phyloP scores from a whole-genome alignment of 2,888 invertebrate genomes.

The Oligia strigilis region DNA sequence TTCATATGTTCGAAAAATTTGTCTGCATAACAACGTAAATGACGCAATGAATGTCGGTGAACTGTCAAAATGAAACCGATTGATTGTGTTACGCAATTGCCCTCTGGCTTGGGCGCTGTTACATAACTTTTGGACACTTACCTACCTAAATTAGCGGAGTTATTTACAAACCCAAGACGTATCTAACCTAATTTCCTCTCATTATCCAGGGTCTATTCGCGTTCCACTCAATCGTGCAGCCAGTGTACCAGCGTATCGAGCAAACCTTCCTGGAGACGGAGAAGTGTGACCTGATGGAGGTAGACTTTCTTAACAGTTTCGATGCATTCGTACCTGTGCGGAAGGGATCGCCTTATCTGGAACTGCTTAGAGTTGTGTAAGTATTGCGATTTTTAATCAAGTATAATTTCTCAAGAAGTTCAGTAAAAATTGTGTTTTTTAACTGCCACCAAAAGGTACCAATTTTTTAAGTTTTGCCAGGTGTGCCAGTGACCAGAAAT shows the following conservation, averaged over 20 bases:
- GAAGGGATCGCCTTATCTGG: constrained; percentile 82
- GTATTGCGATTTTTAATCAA: not conserved
- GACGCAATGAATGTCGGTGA: no score
- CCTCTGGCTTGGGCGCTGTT: no score
- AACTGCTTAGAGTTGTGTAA: constrained; percentile 81
- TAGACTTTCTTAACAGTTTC: constrained; percentile 80
- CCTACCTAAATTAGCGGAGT: not conserved
- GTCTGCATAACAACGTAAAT: no score
- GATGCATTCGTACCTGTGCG: constrained; percentile 78
- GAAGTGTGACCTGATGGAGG: constrained; percentile 90
- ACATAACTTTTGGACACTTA: no score
- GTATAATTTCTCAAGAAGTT: not conserved
- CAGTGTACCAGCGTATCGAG: constrained; percentile 88
- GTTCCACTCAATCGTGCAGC: constrained; percentile 86
- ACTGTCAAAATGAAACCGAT: no score
- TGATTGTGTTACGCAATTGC: no score
- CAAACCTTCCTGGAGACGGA: constrained; percentile 90
- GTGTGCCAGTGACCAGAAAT: not conserved
- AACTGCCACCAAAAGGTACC: not conserved
- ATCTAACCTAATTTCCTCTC: not conserved
- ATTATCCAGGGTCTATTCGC: constrained; percentile 85
- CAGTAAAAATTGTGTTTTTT: not conserved
- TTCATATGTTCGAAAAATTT: no score
- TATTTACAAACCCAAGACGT: not conserved
- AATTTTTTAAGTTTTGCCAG: not conserved